Percentiles rank a stretch among this genome's conserved stretches.
Evolutionary conservation across 1,140 invertebrate genomes (phyloP).

Genomic region (Dreissena rostriformis): DNA sequence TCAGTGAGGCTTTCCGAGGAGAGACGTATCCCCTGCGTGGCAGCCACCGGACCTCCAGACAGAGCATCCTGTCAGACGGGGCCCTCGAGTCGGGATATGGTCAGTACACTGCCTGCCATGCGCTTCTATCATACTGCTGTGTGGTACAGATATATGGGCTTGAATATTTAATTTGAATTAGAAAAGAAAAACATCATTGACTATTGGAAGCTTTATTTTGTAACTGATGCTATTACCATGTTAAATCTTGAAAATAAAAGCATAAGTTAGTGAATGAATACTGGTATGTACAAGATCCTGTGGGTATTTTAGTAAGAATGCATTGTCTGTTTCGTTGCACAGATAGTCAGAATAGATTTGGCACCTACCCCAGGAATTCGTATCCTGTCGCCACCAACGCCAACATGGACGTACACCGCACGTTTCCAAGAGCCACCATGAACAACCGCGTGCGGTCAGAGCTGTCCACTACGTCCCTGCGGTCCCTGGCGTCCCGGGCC

Average conservation of each 20-base stretch:
- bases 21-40: constrained; percentile 43
- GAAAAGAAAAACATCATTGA: no score
- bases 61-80: constrained; percentile 47
- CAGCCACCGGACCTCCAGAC: constrained; percentile 27
- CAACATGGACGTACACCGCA: constrained; percentile 58
- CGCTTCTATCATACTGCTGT: background rate
- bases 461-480: constrained; percentile 58
- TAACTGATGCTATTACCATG: no score
- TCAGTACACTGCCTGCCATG: background rate
- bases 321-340: background rate
- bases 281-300: background rate
- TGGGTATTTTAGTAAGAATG: background rate
- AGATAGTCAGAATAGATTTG: constrained; percentile 35
- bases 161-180: no score
- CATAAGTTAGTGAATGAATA: no score
- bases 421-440: constrained; percentile 71
- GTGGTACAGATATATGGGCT: no score
- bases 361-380: constrained; percentile 38
- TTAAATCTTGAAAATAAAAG: no score
- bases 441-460: constrained; percentile 64
- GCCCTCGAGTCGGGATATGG: constrained; percentile 46
- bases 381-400: constrained; percentile 27
- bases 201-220: no score
- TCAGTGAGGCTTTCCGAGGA: background rate
- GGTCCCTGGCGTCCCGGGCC: constrained; percentile 70